A percentile compares a stretch with the other conserved stretches of the same genome.
Conservation (phyloP, 2,113 vertebrate genomes). For the Furnarius figulus region DNA sequence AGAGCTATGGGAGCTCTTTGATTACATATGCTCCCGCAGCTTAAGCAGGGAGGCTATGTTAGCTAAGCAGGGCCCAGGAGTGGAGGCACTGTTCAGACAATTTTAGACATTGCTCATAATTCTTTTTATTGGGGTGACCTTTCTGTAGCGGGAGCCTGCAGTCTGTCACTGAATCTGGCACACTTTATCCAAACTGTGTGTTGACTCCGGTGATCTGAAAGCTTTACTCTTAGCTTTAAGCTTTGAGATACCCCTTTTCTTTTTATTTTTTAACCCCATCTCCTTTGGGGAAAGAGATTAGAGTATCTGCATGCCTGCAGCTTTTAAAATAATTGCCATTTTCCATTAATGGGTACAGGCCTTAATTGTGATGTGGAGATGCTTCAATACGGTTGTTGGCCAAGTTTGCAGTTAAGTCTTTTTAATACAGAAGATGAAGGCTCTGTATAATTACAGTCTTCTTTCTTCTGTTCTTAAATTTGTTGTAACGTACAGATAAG, state of each 20-base stretch:
- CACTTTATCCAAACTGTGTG: not conserved
- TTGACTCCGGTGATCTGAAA: not conserved
- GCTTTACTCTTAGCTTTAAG: not conserved
- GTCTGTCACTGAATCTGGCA: slow-evolving; percentile 31
- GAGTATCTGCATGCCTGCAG: not conserved
- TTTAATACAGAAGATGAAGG: not conserved
- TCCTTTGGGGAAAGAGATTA: not conserved
- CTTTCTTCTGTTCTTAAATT: slow-evolving; percentile 26
- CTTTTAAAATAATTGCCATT: slow-evolving; percentile 23
- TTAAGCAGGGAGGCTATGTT: slow-evolving; percentile 13
- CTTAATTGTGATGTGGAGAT: not conserved
- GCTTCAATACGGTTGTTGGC: not conserved
- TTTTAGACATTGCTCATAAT: slow-evolving; percentile 38
- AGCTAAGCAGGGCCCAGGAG: not conserved
- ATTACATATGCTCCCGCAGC: not conserved
- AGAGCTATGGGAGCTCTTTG: not conserved
- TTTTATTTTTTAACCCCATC: not conserved
- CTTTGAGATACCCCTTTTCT: not conserved
- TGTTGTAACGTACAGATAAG: not conserved
- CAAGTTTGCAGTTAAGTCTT: not conserved
- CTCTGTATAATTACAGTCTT: not conserved
- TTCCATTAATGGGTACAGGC: not conserved
- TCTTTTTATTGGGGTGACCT: slow-evolving; percentile 44
- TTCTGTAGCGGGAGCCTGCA: not conserved
- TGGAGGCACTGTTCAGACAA: slow-evolving; percentile 28